Conservation (phyloP, 2,888 invertebrate species). For the Ditula angustiorana region DNA sequence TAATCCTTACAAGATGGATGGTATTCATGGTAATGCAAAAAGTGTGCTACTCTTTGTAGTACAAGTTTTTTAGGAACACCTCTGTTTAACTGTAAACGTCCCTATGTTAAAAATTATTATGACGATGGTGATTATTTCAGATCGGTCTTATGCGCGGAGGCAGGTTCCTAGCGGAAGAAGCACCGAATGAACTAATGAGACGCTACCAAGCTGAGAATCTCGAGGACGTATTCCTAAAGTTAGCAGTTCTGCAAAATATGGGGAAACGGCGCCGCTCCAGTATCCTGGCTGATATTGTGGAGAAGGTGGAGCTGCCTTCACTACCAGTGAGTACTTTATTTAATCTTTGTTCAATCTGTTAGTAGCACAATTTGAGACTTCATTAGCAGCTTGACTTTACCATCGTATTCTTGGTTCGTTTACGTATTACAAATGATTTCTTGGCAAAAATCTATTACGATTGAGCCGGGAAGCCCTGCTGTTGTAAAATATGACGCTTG, state of each 20-base stretch:
- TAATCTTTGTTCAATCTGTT: too few species aligned
- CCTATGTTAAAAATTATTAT: neutral
- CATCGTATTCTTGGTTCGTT: too few species aligned
- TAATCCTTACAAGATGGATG: too few species aligned
- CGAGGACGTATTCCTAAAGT: conserved; percentile 93
- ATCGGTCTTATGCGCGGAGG: conserved; percentile 94
- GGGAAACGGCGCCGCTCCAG: conserved; percentile 92
- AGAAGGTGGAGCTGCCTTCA: conserved; percentile 87
- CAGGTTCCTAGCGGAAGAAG: conserved; percentile 93
- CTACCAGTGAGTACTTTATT: conserved; percentile 80
- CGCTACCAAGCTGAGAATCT: conserved; percentile 90
- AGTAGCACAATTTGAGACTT: too few species aligned
- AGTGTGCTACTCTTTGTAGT: too few species aligned
- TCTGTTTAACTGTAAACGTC: neutral
- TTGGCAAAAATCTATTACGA: too few species aligned
- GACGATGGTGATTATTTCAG: conserved; percentile 73
- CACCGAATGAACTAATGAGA: conserved; percentile 89
- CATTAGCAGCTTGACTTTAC: too few species aligned
- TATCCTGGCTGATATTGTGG: conserved; percentile 91
- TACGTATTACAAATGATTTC: too few species aligned
- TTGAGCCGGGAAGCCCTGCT: too few species aligned
- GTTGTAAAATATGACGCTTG: too few species aligned
- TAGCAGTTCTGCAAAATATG: conserved; percentile 92
- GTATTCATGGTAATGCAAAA: too few species aligned
- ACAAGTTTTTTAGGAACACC: too few species aligned